Base-by-base conservation (phyloP, 2,888 invertebrate species). In the Therioaphis trifolii region DNA sequence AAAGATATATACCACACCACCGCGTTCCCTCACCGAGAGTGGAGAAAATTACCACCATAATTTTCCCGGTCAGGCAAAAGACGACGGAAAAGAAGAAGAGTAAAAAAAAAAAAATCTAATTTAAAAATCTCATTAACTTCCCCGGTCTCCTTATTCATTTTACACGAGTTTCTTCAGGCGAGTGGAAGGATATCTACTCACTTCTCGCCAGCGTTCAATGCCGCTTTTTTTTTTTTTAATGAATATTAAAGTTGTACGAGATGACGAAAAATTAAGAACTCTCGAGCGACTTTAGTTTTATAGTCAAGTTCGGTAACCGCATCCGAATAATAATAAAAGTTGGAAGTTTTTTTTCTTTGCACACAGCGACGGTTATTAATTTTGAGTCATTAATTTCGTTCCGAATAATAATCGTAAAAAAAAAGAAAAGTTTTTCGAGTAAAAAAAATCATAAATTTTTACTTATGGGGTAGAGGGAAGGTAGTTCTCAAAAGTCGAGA, bases 121-220 rank as follows among this genome's bases (percentile, higher is more conserved):
- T 82, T 82, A 82, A 82, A 82, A 82, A 82, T 82, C 82, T 82
- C 82, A 82, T 82, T 82, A 82, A 82, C 82, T 82, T 82, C 72
- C 82, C 63, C 82, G 82, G 63, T 72, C 72, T 52, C 63, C 71
- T 71, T 61, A 80, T 80, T 80, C 80, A 80, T 80, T 80, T 80
- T 80, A 80, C 80, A 80, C 71, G 69, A 72, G 69, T 80, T 29
- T 69, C 27, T 46, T 58, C n/a, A 43, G 69, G 69, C 40, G 55
- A 55, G 58, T 29, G 29, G 52, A 68, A 78, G 35, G 21, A 52
- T 35, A 35, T 78, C 46, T 24, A 71, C 71, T 61, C 71, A 21
- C 18, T 21, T 58, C 58, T 61, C 43, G 46, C n/a, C 29, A 7
- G 2, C 66, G 18, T 18, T 24, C 15, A 12, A 40, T 40, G 71